Base-by-base conservation (phyloP, 1,140 invertebrate genomes). In the Monomorium pharaonis region DNA sequence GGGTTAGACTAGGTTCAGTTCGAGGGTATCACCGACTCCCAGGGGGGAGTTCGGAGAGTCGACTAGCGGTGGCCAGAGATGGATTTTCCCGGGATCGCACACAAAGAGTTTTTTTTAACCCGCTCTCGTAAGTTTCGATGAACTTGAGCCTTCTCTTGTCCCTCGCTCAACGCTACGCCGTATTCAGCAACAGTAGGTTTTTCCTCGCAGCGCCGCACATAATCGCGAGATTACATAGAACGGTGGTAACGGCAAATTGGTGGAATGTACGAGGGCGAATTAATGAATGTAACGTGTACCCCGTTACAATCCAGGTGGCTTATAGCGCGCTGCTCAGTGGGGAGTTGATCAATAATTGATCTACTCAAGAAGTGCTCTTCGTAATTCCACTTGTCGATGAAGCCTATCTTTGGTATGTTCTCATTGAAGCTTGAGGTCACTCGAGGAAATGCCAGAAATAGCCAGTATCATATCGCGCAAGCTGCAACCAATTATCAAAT, bases 301-400 rank as follows among this genome's bases (percentile, higher is more conserved):
- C 62, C 51, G 67, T 74, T 83, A 74, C 51, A 47, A 72, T n/a
- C 67, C 42, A 16, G 30, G 69, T 56, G 51, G 37, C 37, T 83
- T 58, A 58, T 24, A 72, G 51, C 51, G 42, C 33, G 24, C 14
- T 12, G 7, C 27, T 58, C 51, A 51, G 58, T 58, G 37, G 37
- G 27, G 37, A 83, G 42, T 60, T 70, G 51, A 83, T 83, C 78
- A 83, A 83, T 83, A 83, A 83, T 83, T 83, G 78, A 83, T 83
- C 78, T 83, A 74, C 67, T 83, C 67, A 83, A 83, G 78, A 58
- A 83, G 65, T 58, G 37, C 78, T 83, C 78, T 83, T 83, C 78
- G 78, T 83, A 83, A 83, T 83, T 83, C 78, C 78, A 83, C 78
- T 83, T 74, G 62, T 69, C 77, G 47, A 54, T 54, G 51, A 83